These are phyloP conservation scores for Morpho helenor DNA, from an alignment of 2,888 invertebrate species.

Conservation along the genomic window DNA sequence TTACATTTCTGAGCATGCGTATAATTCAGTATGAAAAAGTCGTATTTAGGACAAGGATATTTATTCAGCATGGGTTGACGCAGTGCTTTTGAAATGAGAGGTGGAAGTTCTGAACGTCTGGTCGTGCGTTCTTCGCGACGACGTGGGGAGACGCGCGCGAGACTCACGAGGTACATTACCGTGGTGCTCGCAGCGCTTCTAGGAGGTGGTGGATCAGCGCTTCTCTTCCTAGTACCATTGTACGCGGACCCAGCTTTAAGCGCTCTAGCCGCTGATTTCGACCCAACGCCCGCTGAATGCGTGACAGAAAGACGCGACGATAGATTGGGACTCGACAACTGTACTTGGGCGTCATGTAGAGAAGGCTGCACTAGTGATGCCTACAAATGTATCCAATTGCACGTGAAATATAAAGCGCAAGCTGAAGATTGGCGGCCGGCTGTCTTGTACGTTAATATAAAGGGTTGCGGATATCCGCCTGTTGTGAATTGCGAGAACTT, in stretches of 20 bases:
- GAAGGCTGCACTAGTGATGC: conserved; percentile 91
- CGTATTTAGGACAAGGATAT: conserved; percentile 43
- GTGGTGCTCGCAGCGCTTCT: conserved; percentile 64
- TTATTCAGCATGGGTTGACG: conserved; percentile 68
- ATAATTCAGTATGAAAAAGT: conserved; percentile 15
- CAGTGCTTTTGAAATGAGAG: conserved; percentile 63
- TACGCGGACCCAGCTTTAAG: conserved; percentile 76
- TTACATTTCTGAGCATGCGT: background rate
- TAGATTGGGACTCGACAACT: conserved; percentile 85
- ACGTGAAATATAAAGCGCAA: conserved; percentile 80
- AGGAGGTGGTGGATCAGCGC: conserved; percentile 67
- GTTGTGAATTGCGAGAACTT: conserved; percentile 87
- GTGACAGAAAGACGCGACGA: conserved; percentile 85
- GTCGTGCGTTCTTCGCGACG: conserved; percentile 61
- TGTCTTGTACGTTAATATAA: conserved; percentile 87
- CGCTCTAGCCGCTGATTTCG: conserved; percentile 86
- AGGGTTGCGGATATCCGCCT: conserved; percentile 91
- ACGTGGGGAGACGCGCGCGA: conserved; percentile 63
- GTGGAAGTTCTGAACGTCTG: conserved; percentile 70
- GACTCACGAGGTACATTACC: conserved; percentile 66
- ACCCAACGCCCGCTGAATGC: conserved; percentile 85
- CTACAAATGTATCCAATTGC: conserved; percentile 83
- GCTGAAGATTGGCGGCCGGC: conserved; percentile 77
- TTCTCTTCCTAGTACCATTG: conserved; percentile 70
- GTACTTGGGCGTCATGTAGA: conserved; percentile 89